These are phyloP conservation scores for Cosmopolites sordidus DNA, from an alignment of 2,888 invertebrate genomes.

Conservation along the genomic window DNA sequence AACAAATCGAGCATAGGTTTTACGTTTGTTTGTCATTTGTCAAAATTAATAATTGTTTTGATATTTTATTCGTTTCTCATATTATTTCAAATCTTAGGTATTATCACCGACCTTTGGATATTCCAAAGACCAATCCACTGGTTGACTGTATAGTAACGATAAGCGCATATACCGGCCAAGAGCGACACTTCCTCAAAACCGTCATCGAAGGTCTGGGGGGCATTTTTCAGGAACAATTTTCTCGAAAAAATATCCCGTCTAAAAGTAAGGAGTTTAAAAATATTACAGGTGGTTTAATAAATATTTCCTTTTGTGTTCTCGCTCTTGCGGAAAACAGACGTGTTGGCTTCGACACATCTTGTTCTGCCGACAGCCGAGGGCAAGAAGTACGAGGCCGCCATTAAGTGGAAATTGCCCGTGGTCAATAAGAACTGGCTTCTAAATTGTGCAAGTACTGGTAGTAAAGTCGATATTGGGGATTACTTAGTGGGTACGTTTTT, in stretches of 20 bases:
- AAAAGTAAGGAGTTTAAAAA: constrained; percentile 37
- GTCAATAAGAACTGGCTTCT: constrained; percentile 74
- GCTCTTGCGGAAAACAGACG: constrained; percentile 40
- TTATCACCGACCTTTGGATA: constrained; percentile 65
- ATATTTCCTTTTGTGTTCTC: neutral
- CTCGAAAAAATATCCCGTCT: constrained; percentile 50
- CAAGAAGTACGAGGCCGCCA: constrained; percentile 76
- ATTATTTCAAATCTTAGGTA: constrained; percentile 45
- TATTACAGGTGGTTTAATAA: neutral
- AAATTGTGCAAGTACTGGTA: constrained; percentile 59
- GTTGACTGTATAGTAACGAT: constrained; percentile 71
- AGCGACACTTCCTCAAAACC: constrained; percentile 68
- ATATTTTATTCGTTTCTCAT: too few species aligned
- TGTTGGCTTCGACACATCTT: constrained; percentile 73
- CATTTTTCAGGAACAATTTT: constrained; percentile 58
- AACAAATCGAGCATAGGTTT: too few species aligned
- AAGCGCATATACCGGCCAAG: constrained; percentile 70
- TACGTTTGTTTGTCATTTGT: too few species aligned
- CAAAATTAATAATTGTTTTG: too few species aligned
- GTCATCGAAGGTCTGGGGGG: constrained; percentile 72
- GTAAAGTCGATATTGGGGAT: constrained; percentile 52
- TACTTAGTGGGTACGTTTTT: constrained; percentile 57
- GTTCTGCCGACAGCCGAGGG: constrained; percentile 70
- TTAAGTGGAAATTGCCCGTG: constrained; percentile 82
- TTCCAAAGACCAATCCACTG: constrained; percentile 54